phyloP scores from a whole-genome alignment of 2,888 invertebrate species.

The Mongoloraphidia duomilia region DNA sequence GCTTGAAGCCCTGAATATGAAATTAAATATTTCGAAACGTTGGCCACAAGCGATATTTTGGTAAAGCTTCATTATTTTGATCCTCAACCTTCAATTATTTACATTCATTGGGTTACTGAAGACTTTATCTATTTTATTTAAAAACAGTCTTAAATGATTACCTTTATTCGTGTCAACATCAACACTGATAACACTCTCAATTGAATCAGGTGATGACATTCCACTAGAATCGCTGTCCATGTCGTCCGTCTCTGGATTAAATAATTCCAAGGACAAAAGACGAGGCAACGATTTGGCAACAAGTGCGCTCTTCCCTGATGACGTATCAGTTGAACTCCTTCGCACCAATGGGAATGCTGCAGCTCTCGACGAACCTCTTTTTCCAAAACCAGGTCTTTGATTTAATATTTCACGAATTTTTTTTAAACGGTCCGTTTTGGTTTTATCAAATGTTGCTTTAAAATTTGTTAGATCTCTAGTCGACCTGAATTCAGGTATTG shows the following conservation, averaged over 20 bases:
- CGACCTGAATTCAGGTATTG: constrained; percentile 3
- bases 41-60: too few species aligned
- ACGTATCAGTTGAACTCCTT: constrained; percentile 38
- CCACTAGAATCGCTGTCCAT: constrained; percentile 81
- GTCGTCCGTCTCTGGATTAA: constrained; percentile 83
- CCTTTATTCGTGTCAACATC: constrained; percentile 5
- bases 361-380: constrained; percentile 27
- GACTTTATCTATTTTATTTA: too few species aligned
- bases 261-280: constrained; percentile 65
- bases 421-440: constrained; percentile 45
- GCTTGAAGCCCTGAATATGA: too few species aligned
- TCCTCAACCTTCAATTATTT: too few species aligned
- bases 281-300: constrained; percentile 57
- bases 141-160: too few species aligned
- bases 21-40: too few species aligned
- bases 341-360: constrained; percentile 57
- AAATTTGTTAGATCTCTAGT: background rate
- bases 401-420: constrained; percentile 57
- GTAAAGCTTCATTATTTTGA: too few species aligned
- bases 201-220: constrained; percentile 75
- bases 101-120: too few species aligned
- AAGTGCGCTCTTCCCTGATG: constrained; percentile 38
- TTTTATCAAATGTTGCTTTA: constrained; percentile 31
- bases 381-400: constrained; percentile 49
- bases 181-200: constrained; percentile 73